Base-by-base conservation (phyloP, 2,113 vertebrate species). In the Trichechus manatus region DNA sequence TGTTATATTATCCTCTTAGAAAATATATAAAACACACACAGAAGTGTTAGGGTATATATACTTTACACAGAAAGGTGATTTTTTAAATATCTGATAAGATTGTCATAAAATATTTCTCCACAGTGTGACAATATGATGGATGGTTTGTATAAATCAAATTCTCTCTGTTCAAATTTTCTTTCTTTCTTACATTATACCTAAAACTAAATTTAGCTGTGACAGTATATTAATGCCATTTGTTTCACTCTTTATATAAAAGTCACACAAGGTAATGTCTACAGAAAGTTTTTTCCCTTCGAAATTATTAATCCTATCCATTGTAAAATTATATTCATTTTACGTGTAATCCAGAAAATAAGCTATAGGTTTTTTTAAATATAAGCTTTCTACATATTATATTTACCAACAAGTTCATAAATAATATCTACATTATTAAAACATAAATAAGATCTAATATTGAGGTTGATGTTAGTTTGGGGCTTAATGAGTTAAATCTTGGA, bases 91-190 rank as follows among this genome's bases (percentile, higher is more conserved):
- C 70, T 94, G 53, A 86, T 92, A 64, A 94, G 5, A 87, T 96
- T 92, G 90, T 96, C 61, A 92, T 97, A 83, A 97, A 97, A 85
- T 84, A 89, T 97, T 97, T 96, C 8, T 91, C 74, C n/a, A 83
- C 44, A 68, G 9, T 59, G 56, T 98, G 96, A 31, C 90, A 96
- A 96, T 86, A 87, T 97, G 96, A 97, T 97, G 66, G 93, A 97
- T 98, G 81, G 59, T 91, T 93, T 85, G 29, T 74, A 97, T 80
- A 97, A 97, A 97, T 98, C 90, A 97, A 97, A 98, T 97, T 85
- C 91, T 96, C 80, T 95, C 93, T 8, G 94, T 97, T 98, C 91
- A 95, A 85, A 83, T 96, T 97, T 94, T 78, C 89, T 83, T 94
- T 78, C 89, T 83, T 94, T 91, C 36, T 92, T 36, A 95, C 61